A percentile compares a stretch with the other conserved stretches of the same genome.
phyloP scores from a whole-genome alignment of 2,113 vertebrate species.

The Boleophthalmus pectinirostris region DNA sequence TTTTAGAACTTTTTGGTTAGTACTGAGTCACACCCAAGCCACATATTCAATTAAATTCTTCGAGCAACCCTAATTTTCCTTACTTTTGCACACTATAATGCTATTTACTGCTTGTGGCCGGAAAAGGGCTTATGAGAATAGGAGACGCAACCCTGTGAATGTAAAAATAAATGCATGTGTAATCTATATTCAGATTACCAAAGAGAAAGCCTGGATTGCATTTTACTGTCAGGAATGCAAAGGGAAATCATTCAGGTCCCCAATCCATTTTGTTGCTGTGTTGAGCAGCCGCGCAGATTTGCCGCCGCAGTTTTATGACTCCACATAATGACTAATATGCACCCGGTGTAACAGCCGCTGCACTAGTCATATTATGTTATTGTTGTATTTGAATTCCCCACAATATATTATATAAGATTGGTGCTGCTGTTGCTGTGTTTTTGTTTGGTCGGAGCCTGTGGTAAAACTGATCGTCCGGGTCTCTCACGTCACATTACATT shows the following conservation, averaged over 20 bases:
- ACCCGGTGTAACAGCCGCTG: conserved; percentile 51
- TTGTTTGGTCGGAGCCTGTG: conserved; percentile 34
- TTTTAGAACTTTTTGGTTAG: background rate
- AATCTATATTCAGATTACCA: conserved; percentile 68
- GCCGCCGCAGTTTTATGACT: conserved; percentile 57
- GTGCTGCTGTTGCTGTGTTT: conserved; percentile 36
- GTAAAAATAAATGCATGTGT: conserved; percentile 65
- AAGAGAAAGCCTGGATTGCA: conserved; percentile 61
- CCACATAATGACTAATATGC: conserved; percentile 63
- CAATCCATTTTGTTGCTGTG: conserved; percentile 41
- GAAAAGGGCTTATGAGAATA: conserved; percentile 16
- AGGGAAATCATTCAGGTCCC: conserved; percentile 59
- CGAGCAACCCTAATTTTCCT: conserved; percentile 59
- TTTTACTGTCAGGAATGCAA: conserved; percentile 56
- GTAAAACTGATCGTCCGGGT: conserved; percentile 35
- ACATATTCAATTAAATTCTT: conserved; percentile 63
- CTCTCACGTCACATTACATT: conserved; percentile 54
- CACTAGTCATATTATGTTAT: conserved; percentile 51
- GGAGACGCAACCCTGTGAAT: conserved; percentile 52
- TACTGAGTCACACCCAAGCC: conserved; percentile 11
- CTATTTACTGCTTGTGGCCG: conserved; percentile 38
- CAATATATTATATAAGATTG: conserved; percentile 59
- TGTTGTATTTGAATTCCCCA: conserved; percentile 47
- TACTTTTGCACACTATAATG: conserved; percentile 42
- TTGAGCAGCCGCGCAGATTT: conserved; percentile 40